Evolutionary conservation across 2,797 vertebrate genomes (phyloP), one percentile per base, ranked within the genome.

Genomic region (Sebastes diploproa): DNA sequence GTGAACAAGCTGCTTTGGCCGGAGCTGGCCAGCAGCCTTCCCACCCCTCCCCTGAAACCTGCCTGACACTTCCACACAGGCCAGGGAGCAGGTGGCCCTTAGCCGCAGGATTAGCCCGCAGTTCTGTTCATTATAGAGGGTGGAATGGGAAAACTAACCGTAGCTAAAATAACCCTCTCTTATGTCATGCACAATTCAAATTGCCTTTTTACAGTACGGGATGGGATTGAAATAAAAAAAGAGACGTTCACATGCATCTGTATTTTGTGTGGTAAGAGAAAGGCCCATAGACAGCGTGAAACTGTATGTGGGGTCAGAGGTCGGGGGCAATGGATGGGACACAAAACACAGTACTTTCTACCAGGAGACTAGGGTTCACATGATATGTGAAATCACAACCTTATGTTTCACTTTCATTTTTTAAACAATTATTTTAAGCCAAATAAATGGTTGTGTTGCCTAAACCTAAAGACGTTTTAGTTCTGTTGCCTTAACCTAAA

Each of bases 1-100:
- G 92, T 92, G 92, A 95, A 94, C 94, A 94, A 93, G 92, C 93
- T 95, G 92, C 93, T 94, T 93, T 92, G 95, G 93, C 91, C 78
- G 65, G 86, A 50, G 67, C 82, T 87, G 75, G 87, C 84, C 80
- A 73, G 82, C 69, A 89, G 87, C 86, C 82, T 82, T 80, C 78
- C 46, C 42, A 42, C 42, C 42, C 61, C 68, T 79, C 58, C 78
- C 77, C 75, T 83, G 86, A 92, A 91, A 88, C 73, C 73, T 73
- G 80, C 88, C 86, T 76, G 82, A 85, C 86, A 88, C 86, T 83
- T 87, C 85, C 72, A 83, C 86, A 77, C 85, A 83, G 91, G 87
- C 91, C 92, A 82, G 83, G 86, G 91, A 94, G 93, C 93, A 94
- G 93, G 92, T 94, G 92, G 84, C 92, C 86, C 89, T 80, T 60